A percentile compares a stretch with the other conserved stretches of the same genome.
Evolutionary conservation across 2,113 vertebrate genomes (phyloP).

Genomic region (Brachyhypopomus gauderio): DNA sequence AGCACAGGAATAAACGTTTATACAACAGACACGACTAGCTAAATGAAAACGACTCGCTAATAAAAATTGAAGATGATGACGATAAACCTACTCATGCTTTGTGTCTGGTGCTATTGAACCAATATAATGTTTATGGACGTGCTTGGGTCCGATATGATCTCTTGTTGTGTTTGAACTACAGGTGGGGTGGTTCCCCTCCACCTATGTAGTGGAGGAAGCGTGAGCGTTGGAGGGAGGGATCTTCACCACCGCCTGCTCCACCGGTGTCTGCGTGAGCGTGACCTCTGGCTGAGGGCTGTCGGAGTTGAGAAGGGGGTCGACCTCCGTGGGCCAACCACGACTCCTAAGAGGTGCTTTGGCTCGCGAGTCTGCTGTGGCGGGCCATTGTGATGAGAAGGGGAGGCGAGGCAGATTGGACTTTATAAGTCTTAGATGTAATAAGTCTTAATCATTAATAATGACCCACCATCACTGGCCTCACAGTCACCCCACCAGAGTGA

Average conservation of each 20-base stretch:
- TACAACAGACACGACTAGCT: no score
- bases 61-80: no score
- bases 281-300: background rate
- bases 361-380: background rate
- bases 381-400: background rate
- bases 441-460: slow-evolving; percentile 31
- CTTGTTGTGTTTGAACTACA: slow-evolving; percentile 56
- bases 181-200: slow-evolving; percentile 97
- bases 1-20: no score
- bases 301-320: background rate
- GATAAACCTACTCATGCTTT: no score
- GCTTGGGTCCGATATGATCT: background rate
- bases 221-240: slow-evolving; percentile 62
- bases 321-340: background rate
- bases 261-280: background rate
- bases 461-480: slow-evolving; percentile 30
- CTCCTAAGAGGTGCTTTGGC: background rate
- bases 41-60: no score
- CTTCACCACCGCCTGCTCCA: background rate
- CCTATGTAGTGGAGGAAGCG: slow-evolving; percentile 93
- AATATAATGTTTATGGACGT: no score
- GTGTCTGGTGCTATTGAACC: no score
- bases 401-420: background rate
- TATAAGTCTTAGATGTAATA: background rate
- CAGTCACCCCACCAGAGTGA: slow-evolving; percentile 10